Conservation (phyloP, 2,113 vertebrate genomes). For the Poeciliopsis turrubarensis region DNA sequence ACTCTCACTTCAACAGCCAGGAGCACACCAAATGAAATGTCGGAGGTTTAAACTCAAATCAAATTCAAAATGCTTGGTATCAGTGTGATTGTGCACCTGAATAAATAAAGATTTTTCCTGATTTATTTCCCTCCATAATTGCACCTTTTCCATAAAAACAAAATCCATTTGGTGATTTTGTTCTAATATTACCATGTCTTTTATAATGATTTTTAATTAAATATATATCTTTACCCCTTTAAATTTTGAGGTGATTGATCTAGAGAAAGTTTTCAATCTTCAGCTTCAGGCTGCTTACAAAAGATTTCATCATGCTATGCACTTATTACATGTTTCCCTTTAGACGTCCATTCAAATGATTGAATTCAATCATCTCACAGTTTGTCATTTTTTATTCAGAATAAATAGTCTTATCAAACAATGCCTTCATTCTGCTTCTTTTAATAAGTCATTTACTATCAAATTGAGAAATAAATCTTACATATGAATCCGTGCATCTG, state of each 20-base stretch:
- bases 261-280: conserved; percentile 36
- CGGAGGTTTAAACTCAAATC: no score
- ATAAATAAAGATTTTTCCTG: no score
- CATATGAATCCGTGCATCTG: neutral
- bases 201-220: no score
- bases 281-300: conserved; percentile 50
- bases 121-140: no score
- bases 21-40: no score
- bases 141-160: no score
- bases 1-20: no score
- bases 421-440: neutral
- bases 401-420: conserved; percentile 19
- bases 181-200: no score
- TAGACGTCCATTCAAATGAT: conserved; percentile 48
- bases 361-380: conserved; percentile 25
- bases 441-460: neutral
- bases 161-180: no score
- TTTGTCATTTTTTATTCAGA: conserved; percentile 17
- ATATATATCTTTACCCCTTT: conserved; percentile 16
- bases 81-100: no score
- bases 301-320: conserved; percentile 60
- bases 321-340: conserved; percentile 42
- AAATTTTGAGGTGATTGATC: conserved; percentile 43
- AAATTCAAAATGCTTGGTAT: no score
- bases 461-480: no score